These are phyloP conservation scores for Ploceus nigricollis DNA, from an alignment of 2,113 vertebrate species.

Conservation along the genomic window DNA sequence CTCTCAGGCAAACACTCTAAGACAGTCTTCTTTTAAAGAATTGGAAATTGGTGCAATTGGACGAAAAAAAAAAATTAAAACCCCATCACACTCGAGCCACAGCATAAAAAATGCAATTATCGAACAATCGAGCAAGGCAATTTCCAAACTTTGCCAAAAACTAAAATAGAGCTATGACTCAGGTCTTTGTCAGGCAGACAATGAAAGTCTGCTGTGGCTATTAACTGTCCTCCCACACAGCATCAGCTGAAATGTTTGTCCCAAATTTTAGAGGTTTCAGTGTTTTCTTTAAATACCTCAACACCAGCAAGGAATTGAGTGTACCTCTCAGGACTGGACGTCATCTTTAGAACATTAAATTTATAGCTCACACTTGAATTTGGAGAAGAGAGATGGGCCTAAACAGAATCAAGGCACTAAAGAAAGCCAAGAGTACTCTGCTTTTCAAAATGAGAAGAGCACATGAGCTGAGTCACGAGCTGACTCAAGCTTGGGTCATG, in stretches of 20 bases:
- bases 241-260: rapidly evolving
- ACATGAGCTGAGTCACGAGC: background rate
- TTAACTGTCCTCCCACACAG: background rate
- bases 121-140: background rate
- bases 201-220: background rate
- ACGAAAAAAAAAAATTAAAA: background rate
- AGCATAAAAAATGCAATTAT: background rate
- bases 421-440: background rate
- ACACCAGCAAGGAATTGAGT: background rate
- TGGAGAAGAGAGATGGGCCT: background rate
- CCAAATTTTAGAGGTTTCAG: background rate
- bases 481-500: background rate
- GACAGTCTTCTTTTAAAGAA: background rate
- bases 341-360: background rate
- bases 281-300: background rate
- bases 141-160: background rate
- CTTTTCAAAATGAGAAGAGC: background rate
- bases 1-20: background rate
- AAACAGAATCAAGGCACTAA: background rate
- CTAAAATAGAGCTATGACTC: background rate
- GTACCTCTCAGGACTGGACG: background rate
- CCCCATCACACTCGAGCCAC: background rate
- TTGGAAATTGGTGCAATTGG: background rate
- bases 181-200: background rate
- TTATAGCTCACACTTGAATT: background rate